Evolutionary conservation across 2,113 vertebrate species (phyloP).

Genomic region (Channa maculata): DNA sequence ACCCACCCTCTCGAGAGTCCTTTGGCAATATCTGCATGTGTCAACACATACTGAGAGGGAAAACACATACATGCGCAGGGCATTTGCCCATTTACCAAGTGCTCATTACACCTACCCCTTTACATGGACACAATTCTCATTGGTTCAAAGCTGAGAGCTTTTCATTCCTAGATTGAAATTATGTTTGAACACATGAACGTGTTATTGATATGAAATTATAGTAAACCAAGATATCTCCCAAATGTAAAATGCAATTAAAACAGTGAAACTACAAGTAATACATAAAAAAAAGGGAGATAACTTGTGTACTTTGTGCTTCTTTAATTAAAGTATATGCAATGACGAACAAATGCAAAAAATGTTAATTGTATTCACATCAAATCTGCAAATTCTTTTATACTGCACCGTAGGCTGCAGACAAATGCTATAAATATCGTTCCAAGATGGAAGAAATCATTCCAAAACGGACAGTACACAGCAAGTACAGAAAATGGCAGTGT

Average conservation of each 20-base stretch:
- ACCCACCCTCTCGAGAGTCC: conserved; percentile 34
- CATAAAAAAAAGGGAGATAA: not conserved
- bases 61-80: conserved; percentile 38
- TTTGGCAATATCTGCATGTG: conserved; percentile 12
- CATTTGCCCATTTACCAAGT: conserved; percentile 30
- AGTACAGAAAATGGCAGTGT: conserved; percentile 26
- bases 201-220: too few species aligned
- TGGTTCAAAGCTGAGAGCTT: conserved; percentile 6
- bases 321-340: too few species aligned
- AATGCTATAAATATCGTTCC: conserved; percentile 21
- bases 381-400: conserved; percentile 4
- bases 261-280: not conserved
- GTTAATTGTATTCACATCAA: not conserved
- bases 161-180: not conserved
- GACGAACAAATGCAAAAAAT: not conserved
- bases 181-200: too few species aligned
- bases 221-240: too few species aligned
- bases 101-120: not conserved
- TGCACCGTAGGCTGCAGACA: not conserved
- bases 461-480: conserved; percentile 11
- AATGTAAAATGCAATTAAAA: not conserved
- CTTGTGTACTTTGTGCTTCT: too few species aligned
- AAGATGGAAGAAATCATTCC: conserved; percentile 32
- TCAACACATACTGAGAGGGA: conserved; percentile 46
- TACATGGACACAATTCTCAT: not conserved